Evolutionary conservation across 2,888 invertebrate species (phyloP).

Genomic region (Fabriciana adippe): DNA sequence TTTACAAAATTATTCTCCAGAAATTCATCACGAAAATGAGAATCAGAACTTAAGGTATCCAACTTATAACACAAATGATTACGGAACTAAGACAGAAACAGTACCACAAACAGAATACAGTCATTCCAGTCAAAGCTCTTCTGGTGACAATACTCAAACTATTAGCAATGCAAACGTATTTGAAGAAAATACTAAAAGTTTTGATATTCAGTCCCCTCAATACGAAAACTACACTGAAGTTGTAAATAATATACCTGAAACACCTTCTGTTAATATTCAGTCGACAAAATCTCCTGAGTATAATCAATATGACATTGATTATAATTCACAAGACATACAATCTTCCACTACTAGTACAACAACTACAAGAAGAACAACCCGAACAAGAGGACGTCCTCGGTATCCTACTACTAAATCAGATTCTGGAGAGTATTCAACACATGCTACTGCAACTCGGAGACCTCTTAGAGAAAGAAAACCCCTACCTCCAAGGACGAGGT

Average conservation of each 20-base stretch:
- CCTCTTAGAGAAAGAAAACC: slow-evolving; percentile 80
- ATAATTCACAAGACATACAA: slow-evolving; percentile 51
- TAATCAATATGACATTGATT: slow-evolving; percentile 55
- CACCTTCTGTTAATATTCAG: slow-evolving; percentile 47
- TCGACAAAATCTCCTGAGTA: slow-evolving; percentile 52
- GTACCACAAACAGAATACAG: slow-evolving; percentile 38
- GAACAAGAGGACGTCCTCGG: slow-evolving; percentile 67
- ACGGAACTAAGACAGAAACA: slow-evolving; percentile 54
- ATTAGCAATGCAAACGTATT: slow-evolving; percentile 40
- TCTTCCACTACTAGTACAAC: slow-evolving; percentile 59
- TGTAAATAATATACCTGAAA: slow-evolving; percentile 48
- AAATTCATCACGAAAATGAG: slow-evolving; percentile 70
- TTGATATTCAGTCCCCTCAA: slow-evolving; percentile 50
- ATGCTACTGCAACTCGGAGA: slow-evolving; percentile 69
- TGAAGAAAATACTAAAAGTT: slow-evolving; percentile 49
- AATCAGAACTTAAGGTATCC: slow-evolving; percentile 59
- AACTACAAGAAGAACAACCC: slow-evolving; percentile 62
- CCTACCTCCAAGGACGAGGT: slow-evolving; percentile 59
- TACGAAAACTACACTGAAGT: slow-evolving; percentile 50
- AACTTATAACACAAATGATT: slow-evolving; percentile 57
- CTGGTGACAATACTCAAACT: slow-evolving; percentile 38
- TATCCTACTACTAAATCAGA: slow-evolving; percentile 70
- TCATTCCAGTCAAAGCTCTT: slow-evolving; percentile 39
- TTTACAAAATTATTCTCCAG: slow-evolving; percentile 64
- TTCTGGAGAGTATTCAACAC: slow-evolving; percentile 67